Percentiles rank a stretch among this genome's conserved stretches.
phyloP scores from a whole-genome alignment of 1,140 invertebrate genomes.

The Ctenoplectra terminalis region DNA sequence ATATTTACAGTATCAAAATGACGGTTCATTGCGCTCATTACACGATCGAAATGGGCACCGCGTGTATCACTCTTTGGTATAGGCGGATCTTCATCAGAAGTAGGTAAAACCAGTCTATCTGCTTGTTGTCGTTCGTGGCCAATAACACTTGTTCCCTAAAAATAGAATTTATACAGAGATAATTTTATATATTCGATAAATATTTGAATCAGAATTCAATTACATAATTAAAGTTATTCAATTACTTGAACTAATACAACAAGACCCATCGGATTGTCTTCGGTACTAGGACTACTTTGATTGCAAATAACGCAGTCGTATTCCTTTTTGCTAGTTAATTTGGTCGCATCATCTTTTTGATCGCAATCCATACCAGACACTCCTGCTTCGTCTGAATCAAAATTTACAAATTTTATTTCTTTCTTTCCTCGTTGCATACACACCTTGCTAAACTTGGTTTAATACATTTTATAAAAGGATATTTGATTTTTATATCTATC shows the following conservation, averaged over 20 bases:
- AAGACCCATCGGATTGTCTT: slow-evolving; percentile 94
- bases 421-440: background rate
- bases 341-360: slow-evolving; percentile 83
- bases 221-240: background rate
- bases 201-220: background rate
- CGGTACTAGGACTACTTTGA: slow-evolving; percentile 92
- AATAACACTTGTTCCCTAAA: slow-evolving; percentile 90
- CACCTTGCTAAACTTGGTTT: background rate
- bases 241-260: slow-evolving; percentile 92
- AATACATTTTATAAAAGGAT: slow-evolving; percentile 6
- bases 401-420: background rate
- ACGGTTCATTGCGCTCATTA: slow-evolving; percentile 87
- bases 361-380: slow-evolving; percentile 87
- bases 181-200: background rate
- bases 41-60: slow-evolving; percentile 86
- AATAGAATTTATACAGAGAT: too few relatives aligned
- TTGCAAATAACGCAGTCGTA: slow-evolving; percentile 99
- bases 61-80: slow-evolving; percentile 85
- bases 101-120: slow-evolving; percentile 86
- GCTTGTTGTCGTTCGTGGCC: slow-evolving; percentile 88
- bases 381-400: slow-evolving; percentile 80
- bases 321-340: slow-evolving; percentile 86
- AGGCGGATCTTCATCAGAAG: slow-evolving; percentile 85
- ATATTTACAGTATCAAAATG: slow-evolving; percentile 89
- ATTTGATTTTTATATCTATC: slow-evolving; percentile 25